These are phyloP conservation scores for Cheilosia scutellata DNA, from an alignment of 2,888 invertebrate species.

Conservation along the genomic window DNA sequence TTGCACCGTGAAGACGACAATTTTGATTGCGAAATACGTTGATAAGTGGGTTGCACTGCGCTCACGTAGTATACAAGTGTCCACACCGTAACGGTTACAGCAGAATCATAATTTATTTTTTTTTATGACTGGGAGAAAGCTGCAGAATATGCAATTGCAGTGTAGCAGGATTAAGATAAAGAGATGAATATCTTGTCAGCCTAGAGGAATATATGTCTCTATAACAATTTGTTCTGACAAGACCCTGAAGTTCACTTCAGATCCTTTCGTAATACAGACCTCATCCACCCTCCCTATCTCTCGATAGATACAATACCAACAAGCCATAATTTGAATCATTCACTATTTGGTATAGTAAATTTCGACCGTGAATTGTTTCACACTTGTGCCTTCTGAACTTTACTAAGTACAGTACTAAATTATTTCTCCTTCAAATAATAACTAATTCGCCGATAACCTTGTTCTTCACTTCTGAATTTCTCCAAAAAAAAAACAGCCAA, in stretches of 20 bases:
- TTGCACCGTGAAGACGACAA: conserved; percentile 8
- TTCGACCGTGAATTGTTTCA: conserved; percentile 16
- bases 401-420: not conserved
- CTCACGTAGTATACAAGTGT: not conserved
- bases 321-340: not conserved
- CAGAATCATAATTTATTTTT: not conserved
- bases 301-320: not conserved
- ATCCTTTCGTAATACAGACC: too few relatives aligned
- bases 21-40: conserved; percentile 3
- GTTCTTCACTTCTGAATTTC: conserved; percentile 23
- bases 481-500: conserved; percentile 2
- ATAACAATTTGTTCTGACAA: too few relatives aligned
- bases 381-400: conserved; percentile 25
- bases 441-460: conserved; percentile 14
- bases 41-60: not conserved
- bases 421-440: not conserved
- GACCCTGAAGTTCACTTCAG: too few relatives aligned
- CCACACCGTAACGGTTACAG: not conserved
- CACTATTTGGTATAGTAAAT: conserved; percentile 2
- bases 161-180: too few relatives aligned
- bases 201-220: too few relatives aligned
- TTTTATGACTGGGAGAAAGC: not conserved
- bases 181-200: too few relatives aligned
- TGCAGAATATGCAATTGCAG: not conserved
- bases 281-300: too few relatives aligned